phyloP scores from a whole-genome alignment of 2,113 vertebrate genomes.

The Ursus arctos region DNA sequence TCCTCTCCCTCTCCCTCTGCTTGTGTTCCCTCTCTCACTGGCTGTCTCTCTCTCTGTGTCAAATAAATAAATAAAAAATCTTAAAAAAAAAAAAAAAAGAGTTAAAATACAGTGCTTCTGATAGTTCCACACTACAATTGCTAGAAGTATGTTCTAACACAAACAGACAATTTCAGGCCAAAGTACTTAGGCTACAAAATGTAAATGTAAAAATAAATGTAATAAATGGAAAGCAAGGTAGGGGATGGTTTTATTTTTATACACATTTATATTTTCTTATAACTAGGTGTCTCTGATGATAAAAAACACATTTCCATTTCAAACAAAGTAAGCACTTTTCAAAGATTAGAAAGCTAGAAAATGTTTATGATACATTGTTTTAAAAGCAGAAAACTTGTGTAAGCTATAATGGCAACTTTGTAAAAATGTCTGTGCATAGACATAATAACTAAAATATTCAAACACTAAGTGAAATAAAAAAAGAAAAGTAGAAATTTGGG shows the following conservation, averaged over 20 bases:
- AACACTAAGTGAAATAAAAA: constrained; percentile 60
- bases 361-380: constrained; percentile 25
- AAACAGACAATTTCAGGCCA: constrained; percentile 57
- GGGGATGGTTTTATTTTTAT: constrained; percentile 34
- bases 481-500: constrained; percentile 45
- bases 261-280: constrained; percentile 15
- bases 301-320: constrained; percentile 60
- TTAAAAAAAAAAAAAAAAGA: neutral
- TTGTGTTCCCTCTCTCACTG: too few relatives aligned
- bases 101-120: constrained; percentile 39
- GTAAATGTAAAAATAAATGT: constrained; percentile 32
- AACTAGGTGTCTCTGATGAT: neutral
- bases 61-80: too few relatives aligned
- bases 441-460: constrained; percentile 47
- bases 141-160: constrained; percentile 15
- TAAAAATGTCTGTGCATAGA: constrained; percentile 37
- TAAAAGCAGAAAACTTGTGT: constrained; percentile 21
- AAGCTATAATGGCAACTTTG: constrained; percentile 14
- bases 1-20: too few relatives aligned
- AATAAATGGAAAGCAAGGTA: constrained; percentile 49
- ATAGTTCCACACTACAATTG: neutral
- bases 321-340: constrained; percentile 61
- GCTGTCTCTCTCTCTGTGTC: too few relatives aligned
- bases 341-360: constrained; percentile 56
- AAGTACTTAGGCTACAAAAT: constrained; percentile 15